Conservation (phyloP, 2,888 invertebrate genomes). For the Pimpla rufipes region DNA sequence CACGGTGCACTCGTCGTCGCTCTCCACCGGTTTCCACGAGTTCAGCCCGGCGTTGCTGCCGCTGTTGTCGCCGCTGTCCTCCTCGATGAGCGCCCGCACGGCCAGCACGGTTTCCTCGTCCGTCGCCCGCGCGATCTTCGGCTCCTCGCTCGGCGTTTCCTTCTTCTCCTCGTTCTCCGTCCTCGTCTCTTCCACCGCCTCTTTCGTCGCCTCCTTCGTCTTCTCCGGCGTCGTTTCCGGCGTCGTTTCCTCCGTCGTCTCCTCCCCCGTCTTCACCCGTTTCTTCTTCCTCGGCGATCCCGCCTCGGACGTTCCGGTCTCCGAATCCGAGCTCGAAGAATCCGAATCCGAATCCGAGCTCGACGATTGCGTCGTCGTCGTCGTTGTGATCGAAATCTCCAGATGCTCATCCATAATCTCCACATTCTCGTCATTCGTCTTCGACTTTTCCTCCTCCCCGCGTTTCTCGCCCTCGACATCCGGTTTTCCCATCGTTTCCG, state of each 20-base stretch:
- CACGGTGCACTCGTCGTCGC: slow-evolving; percentile 72
- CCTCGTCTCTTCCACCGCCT: not conserved
- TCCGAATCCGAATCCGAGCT: slow-evolving; percentile 37
- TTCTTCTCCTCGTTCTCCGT: slow-evolving; percentile 3
- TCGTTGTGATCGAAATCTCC: slow-evolving; percentile 39
- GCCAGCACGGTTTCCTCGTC: slow-evolving; percentile 68
- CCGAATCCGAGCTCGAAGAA: slow-evolving; percentile 10
- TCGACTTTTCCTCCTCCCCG: not conserved
- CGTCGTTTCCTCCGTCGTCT: not conserved
- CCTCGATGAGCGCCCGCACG: slow-evolving; percentile 71
- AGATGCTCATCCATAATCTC: slow-evolving; percentile 64
- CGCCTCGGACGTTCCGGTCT: slow-evolving; percentile 14
- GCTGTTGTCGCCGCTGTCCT: slow-evolving; percentile 48
- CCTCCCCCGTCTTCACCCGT: not conserved
- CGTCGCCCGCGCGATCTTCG: not conserved
- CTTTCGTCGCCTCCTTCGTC: not conserved
- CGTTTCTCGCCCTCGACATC: not conserved
- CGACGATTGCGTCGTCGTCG: slow-evolving; percentile 43
- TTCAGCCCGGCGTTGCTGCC: slow-evolving; percentile 37
- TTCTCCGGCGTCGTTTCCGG: not conserved
- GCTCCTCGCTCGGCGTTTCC: not conserved
- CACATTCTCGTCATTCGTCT: slow-evolving; percentile 49
- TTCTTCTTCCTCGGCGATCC: not conserved
- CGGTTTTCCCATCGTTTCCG: too few species aligned
- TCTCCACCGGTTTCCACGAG: slow-evolving; percentile 63